Evolutionary conservation across 2,113 vertebrate genomes (phyloP), one percentile per base, ranked within the genome.

Genomic region (Zingel zingel): DNA sequence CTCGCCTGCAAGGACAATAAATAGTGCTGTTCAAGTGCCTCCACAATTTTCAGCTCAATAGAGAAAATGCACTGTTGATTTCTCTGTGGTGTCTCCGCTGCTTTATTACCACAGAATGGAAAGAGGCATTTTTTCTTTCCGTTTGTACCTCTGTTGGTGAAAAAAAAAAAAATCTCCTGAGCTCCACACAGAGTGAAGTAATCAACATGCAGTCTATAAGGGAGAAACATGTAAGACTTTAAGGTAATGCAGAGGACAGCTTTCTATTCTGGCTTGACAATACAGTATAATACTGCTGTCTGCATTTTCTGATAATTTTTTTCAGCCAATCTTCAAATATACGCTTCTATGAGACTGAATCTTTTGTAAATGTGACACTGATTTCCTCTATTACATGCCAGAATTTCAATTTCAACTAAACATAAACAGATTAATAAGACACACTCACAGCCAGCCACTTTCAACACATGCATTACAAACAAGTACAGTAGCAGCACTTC

Each of bases 31-130:
- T 88, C 58, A 67, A 83, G 79, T 63, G 69, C 62, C 74, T 61
- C 72, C 7, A 56, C 78, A 72, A 57, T 84, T 83, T 88, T 71
- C 75, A 77, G 82, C 86, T 81, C 83, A 64, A 63, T 84, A 51
- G 73, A 82, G 79, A 54, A 87, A 90, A 89, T 63, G 75, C 77
- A 66, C 73, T 61, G 85, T 88, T 85, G 78, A 87, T 91, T 86
- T 86, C 89, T 88, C 89, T n/a, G 72, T 15, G 81, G 87, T 74
- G 78, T 76, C 77, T 77, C 65, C 19, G 75, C 77, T 79, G 72
- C 70, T 78, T 89, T 88, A 89, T 91, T 90, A 85, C 65, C 67
- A 64, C 53, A 65, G 43, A 81, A 65, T 68, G 63, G 6, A 69
- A 82, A 83, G 56, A 51, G 53, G 18, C 43, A 18, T 61, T 77